phyloP scores from a whole-genome alignment of 2,888 invertebrate genomes.

The Macrosoma leucophasiata region DNA sequence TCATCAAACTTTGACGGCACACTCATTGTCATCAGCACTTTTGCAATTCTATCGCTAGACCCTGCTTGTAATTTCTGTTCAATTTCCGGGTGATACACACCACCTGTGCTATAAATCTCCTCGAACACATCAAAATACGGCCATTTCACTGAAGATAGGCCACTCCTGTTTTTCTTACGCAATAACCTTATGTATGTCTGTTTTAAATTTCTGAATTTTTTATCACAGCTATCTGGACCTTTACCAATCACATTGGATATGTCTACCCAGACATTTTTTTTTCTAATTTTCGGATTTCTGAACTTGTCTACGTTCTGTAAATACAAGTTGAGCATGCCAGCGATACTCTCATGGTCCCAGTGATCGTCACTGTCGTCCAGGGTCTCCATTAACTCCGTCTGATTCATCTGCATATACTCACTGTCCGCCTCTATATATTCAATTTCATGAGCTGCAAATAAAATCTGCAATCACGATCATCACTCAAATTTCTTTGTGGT shows the following conservation, averaged over 20 bases:
- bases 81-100: conserved; percentile 59
- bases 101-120: conserved; percentile 55
- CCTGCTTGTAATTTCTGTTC: conserved; percentile 54
- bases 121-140: conserved; percentile 64
- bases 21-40: conserved; percentile 49
- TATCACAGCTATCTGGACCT: conserved; percentile 60
- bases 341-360: conserved; percentile 55
- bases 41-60: conserved; percentile 47
- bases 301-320: conserved; percentile 58
- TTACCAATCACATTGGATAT: conserved; percentile 53
- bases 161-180: conserved; percentile 51
- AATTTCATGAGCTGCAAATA: conserved; percentile 44
- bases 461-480: conserved; percentile 30
- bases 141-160: conserved; percentile 53
- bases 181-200: conserved; percentile 59
- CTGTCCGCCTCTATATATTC: conserved; percentile 48
- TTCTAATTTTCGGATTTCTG: conserved; percentile 61
- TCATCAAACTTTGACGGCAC: conserved; percentile 38
- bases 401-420: conserved; percentile 47
- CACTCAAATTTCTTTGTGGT: conserved; percentile 13
- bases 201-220: conserved; percentile 65
- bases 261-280: conserved; percentile 63
- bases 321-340: conserved; percentile 49
- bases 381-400: conserved; percentile 43
- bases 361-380: conserved; percentile 56